Percentiles rank a stretch among this genome's conserved stretches.
Evolutionary conservation across 2,797 vertebrate genomes (phyloP).

Genomic region (Xiphophorus birchmanni): DNA sequence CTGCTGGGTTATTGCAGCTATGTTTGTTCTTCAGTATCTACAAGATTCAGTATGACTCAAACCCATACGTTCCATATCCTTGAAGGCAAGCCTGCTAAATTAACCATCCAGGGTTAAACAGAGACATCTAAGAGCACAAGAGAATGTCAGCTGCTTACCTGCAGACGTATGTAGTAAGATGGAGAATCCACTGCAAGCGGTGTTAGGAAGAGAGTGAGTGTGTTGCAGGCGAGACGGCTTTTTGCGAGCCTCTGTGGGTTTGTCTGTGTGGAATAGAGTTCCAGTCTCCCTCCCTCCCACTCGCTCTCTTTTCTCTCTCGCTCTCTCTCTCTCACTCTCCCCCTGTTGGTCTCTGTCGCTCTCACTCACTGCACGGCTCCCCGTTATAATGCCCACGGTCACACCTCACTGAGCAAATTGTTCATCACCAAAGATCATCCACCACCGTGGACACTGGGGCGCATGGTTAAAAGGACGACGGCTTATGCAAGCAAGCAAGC

Average conservation of each 20-base stretch:
- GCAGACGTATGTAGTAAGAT: conserved; percentile 56
- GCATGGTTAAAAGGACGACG: conserved; percentile 22
- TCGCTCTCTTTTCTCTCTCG: conserved; percentile 12
- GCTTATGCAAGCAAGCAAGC: conserved; percentile 46
- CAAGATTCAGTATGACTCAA: conserved; percentile 36
- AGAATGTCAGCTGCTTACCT: conserved; percentile 70
- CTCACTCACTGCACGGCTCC: conserved; percentile 69
- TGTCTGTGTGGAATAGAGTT: conserved; percentile 62
- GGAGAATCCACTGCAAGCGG: conserved; percentile 67
- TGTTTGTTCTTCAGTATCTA: conserved; percentile 25
- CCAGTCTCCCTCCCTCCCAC: conserved; percentile 47
- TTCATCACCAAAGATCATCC: conserved; percentile 69
- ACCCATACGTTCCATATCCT: conserved; percentile 20
- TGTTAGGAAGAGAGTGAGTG: conserved; percentile 51
- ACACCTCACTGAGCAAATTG: conserved; percentile 80
- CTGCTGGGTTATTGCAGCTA: conserved; percentile 33
- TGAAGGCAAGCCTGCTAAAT: conserved; percentile 39
- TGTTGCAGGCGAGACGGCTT: conserved; percentile 56
- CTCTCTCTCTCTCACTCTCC: conserved; percentile 34
- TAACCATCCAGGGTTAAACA: conserved; percentile 17
- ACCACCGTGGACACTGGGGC: conserved; percentile 38
- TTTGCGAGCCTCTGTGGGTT: conserved; percentile 59
- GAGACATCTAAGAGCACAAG: conserved; percentile 21
- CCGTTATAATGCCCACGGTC: conserved; percentile 75
- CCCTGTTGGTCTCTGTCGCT: conserved; percentile 30